Evolutionary conservation across 2,113 vertebrate genomes (phyloP).

Genomic region (Saccopteryx leptura): DNA sequence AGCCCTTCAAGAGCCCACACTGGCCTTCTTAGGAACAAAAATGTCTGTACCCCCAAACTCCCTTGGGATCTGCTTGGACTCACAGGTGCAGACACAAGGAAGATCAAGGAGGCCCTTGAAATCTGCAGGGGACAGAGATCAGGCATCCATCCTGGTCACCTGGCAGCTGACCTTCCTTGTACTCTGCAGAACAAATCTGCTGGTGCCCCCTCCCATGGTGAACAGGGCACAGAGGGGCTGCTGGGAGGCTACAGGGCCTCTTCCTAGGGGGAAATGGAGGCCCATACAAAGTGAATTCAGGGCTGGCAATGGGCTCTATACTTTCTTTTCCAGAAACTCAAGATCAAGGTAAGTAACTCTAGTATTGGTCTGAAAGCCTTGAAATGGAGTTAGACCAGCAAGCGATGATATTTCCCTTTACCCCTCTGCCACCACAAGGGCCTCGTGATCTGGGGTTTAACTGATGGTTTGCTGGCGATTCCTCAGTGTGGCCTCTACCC

Average conservation of each 20-base stretch:
- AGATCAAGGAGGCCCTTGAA: neutral
- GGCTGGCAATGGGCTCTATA: neutral
- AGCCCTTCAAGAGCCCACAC: neutral
- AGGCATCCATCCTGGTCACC: accelerated
- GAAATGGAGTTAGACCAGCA: neutral
- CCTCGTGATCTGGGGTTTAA: neutral
- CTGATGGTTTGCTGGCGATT: neutral
- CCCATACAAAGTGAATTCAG: neutral
- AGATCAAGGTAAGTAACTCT: neutral
- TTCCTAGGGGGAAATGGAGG: no score
- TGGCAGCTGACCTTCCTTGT: neutral
- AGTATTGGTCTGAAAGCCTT: neutral
- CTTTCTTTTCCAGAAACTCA: neutral
- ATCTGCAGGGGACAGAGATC: neutral
- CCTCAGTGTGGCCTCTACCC: neutral
- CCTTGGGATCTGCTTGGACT: neutral
- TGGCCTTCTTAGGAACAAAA: neutral
- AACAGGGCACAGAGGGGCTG: neutral
- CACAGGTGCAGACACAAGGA: neutral
- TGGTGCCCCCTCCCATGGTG: no score
- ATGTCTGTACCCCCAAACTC: neutral
- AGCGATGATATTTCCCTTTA: neutral
- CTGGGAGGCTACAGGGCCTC: neutral
- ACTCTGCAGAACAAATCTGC: accelerated
- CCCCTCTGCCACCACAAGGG: neutral